These are phyloP conservation scores for Hemibagrus wyckioides DNA, from an alignment of 2,113 vertebrate genomes.

Conservation along the genomic window DNA sequence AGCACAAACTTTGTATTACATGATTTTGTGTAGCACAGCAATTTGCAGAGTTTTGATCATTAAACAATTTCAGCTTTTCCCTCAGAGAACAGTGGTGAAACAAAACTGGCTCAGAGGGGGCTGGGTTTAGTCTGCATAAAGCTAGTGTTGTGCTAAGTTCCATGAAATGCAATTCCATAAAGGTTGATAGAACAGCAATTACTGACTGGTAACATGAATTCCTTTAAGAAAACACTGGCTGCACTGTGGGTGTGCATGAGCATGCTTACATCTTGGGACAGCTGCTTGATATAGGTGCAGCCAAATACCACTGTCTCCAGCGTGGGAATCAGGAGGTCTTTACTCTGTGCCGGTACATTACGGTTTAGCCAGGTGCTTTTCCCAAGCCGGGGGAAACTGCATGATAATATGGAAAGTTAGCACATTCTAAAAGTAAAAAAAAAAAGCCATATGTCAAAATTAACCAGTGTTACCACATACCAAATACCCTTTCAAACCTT, in stretches of 20 bases:
- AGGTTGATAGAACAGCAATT: neutral
- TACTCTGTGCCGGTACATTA: conserved; percentile 91
- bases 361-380: conserved; percentile 97
- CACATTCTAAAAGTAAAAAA: conserved; percentile 10
- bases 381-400: conserved; percentile 92
- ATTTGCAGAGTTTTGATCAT: neutral
- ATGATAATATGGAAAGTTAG: conserved; percentile 32
- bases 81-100: neutral
- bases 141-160: neutral
- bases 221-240: neutral
- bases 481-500: neutral
- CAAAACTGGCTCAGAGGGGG: neutral
- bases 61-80: neutral
- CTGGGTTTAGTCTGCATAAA: neutral
- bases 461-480: neutral
- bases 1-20: neutral
- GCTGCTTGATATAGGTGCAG: conserved; percentile 89
- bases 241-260: neutral
- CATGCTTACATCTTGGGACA: conserved; percentile 91
- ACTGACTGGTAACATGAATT: neutral
- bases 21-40: neutral
- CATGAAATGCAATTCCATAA: no score
- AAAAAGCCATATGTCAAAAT: neutral
- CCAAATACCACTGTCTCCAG: conserved; percentile 96
- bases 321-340: conserved; percentile 89